Conservation (phyloP, 2,113 vertebrate genomes). For the Zosterops japonicus region DNA sequence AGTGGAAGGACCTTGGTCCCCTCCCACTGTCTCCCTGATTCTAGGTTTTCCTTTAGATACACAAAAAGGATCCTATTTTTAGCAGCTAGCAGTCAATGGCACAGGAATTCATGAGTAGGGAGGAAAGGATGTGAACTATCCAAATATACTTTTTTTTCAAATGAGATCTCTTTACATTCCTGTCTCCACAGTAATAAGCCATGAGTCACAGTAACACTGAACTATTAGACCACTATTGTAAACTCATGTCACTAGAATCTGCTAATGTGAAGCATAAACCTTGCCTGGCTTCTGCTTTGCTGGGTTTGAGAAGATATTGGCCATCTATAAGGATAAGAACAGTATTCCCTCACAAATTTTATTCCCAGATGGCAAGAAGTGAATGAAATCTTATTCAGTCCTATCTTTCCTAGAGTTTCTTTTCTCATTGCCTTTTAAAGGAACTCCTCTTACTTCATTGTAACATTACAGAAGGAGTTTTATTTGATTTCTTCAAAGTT, state of each 20-base stretch:
- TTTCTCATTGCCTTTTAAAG: neutral
- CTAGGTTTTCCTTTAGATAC: constrained; percentile 18
- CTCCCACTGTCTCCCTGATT: neutral
- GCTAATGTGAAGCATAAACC: neutral
- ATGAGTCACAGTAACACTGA: constrained; percentile 41
- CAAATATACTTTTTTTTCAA: constrained; percentile 9
- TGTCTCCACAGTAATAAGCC: neutral
- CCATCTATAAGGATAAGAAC: neutral
- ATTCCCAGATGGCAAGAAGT: neutral
- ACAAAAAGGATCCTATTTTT: constrained; percentile 41
- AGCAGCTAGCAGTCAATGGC: constrained; percentile 12
- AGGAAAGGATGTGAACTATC: constrained; percentile 61
- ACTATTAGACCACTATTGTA: constrained; percentile 31
- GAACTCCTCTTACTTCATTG: neutral
- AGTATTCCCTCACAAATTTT: neutral
- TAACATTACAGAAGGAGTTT: neutral
- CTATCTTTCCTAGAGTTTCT: neutral
- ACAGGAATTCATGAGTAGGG: constrained; percentile 50
- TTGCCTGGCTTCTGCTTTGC: neutral
- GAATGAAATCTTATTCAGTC: neutral
- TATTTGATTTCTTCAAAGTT: neutral
- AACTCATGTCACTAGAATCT: constrained; percentile 19
- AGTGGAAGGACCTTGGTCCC: neutral
- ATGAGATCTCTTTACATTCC: constrained; percentile 47
- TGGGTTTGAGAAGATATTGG: neutral